Base-by-base conservation (phyloP, 1,140 invertebrate species). In the Drosophila parabipectinata region DNA sequence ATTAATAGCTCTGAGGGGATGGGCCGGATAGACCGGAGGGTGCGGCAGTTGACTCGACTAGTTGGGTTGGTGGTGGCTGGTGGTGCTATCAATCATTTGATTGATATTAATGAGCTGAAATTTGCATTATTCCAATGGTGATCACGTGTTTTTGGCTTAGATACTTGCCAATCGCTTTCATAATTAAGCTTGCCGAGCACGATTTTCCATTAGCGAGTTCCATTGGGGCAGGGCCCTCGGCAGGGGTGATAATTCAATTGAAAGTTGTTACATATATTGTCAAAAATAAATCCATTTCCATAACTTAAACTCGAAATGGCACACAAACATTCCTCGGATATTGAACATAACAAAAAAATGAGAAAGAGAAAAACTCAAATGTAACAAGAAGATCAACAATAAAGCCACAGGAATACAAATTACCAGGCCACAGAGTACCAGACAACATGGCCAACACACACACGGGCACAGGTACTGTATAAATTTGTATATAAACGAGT, bases 71-170 rank as follows among this genome's bases (percentile, higher is more conserved):
- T 64, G 54, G 50, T 63, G 57, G 44, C 48, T 79, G 52, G 58
- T 63, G 39, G 63, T 76, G 77, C 72, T 67, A 90, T 90, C 87
- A 90, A 90, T 90, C 82, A 87, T 87, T 82, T 90, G 82, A 90
- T 90, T 90, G 87, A 90, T 87, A 90, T 90, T 90, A 90, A 90
- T 90, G 87, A 90, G 79, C 76, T 45, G 34, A 79, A 90, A 90
- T 90, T 90, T 90, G 87, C 87, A 90, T 89, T 89, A 85, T 88
- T 78, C 80, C 63, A 54, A 67, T 48, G 37, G 69, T 77, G 58
- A 74, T 50, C 77, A 81, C 57, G 74, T 59, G 45, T 77, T 77
- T 51, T 62, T 14, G 14, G 37, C 30, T 57, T 48, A 48, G 50
- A 60, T 41, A 69, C 73, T 73, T 52, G 77, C 71, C 15, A 87